A percentile compares a stretch with the other conserved stretches of the same genome.
phyloP scores from a whole-genome alignment of 2,113 vertebrate species.

The Narcine bancroftii region DNA sequence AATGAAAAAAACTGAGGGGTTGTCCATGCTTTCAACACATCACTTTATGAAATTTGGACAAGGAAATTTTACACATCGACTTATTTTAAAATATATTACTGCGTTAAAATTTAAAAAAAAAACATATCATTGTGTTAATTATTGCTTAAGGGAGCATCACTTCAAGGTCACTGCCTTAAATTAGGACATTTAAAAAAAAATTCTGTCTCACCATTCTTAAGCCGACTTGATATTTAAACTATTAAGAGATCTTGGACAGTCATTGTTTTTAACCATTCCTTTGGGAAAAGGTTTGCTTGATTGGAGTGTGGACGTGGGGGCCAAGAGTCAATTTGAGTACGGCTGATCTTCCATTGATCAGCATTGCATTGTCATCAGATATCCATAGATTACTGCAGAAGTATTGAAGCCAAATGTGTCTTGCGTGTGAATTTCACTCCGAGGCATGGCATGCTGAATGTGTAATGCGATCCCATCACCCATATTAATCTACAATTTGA shows the following conservation, averaged over 20 bases:
- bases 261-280: background rate
- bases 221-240: no score
- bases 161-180: background rate
- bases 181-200: background rate
- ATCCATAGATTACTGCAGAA: no score
- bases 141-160: background rate
- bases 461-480: no score
- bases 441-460: no score
- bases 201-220: background rate
- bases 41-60: background rate
- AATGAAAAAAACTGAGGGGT: no score
- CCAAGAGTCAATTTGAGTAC: background rate
- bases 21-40: background rate
- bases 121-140: background rate
- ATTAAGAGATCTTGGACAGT: background rate
- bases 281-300: background rate
- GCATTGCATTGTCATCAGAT: no score
- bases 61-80: background rate
- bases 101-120: background rate
- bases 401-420: no score
- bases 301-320: background rate
- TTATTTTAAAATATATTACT: slow-evolving; percentile 19
- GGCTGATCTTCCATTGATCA: background rate
- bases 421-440: no score
- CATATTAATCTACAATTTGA: no score